phyloP scores from a whole-genome alignment of 1,140 invertebrate genomes.

The Ladona fulva region DNA sequence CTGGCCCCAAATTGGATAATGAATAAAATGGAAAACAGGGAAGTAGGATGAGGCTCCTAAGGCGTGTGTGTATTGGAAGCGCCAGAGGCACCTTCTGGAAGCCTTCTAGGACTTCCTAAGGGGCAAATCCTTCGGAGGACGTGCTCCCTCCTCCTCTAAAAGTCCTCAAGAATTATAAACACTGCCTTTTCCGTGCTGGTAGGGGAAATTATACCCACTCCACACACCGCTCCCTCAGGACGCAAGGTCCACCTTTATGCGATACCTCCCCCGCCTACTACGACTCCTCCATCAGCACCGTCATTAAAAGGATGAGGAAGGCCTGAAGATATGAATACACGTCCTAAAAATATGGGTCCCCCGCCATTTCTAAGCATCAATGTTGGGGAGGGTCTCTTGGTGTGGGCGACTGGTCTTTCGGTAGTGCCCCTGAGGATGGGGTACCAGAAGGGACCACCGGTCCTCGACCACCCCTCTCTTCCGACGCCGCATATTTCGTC shows the following conservation, averaged over 20 bases:
- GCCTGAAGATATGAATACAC: background rate
- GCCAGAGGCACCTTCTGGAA: background rate
- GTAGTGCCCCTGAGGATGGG: background rate
- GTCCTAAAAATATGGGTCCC: background rate
- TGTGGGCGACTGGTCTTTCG: constrained; percentile 2
- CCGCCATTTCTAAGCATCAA: background rate
- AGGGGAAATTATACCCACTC: background rate
- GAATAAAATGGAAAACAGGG: background rate
- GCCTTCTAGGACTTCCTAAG: background rate
- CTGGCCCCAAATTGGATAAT: background rate
- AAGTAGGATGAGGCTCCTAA: background rate
- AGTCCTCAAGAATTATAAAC: background rate
- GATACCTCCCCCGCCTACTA: background rate
- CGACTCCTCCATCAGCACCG: background rate
- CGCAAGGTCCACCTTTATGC: background rate
- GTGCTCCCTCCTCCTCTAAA: background rate
- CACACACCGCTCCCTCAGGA: background rate
- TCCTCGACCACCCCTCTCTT: too few species aligned
- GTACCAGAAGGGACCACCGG: background rate
- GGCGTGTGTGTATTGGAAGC: background rate
- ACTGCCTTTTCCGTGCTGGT: background rate
- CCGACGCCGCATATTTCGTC: too few species aligned
- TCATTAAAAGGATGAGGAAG: background rate
- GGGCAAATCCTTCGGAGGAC: background rate
- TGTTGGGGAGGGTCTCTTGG: background rate